Evolutionary conservation across 2,797 vertebrate genomes (phyloP).

Genomic region (Triplophysa bombifrons): DNA sequence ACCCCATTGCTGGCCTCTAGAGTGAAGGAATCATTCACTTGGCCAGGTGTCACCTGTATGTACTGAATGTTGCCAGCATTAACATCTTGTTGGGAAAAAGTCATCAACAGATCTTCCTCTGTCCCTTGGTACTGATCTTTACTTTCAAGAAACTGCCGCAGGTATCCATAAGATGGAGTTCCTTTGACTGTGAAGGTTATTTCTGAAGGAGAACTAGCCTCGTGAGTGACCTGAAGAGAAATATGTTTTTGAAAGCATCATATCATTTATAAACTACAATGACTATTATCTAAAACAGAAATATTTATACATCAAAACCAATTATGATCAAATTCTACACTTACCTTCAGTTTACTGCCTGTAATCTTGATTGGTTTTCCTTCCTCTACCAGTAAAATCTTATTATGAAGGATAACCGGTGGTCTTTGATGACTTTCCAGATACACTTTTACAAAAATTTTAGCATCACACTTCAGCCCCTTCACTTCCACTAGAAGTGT

Average conservation of each 20-base stretch:
- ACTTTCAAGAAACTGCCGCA: slow-evolving; percentile 73
- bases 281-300: not conserved
- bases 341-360: slow-evolving; percentile 81
- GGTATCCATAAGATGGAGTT: slow-evolving; percentile 79
- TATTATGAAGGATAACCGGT: slow-evolving; percentile 74
- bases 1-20: slow-evolving; percentile 83
- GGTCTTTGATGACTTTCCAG: slow-evolving; percentile 83
- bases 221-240: slow-evolving; percentile 81
- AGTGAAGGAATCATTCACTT: slow-evolving; percentile 76
- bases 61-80: slow-evolving; percentile 84
- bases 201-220: slow-evolving; percentile 84
- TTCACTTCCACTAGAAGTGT: slow-evolving; percentile 79
- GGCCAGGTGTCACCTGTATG: slow-evolving; percentile 76
- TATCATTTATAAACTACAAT: not conserved
- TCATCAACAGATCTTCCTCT: slow-evolving; percentile 72
- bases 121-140: slow-evolving; percentile 72
- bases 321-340: too few relatives aligned
- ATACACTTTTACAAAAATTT: slow-evolving; percentile 78
- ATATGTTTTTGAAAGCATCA: not conserved
- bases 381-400: slow-evolving; percentile 85
- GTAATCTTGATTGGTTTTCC: slow-evolving; percentile 86
- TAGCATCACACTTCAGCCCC: slow-evolving; percentile 65
- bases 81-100: slow-evolving; percentile 85
- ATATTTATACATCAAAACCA: too few relatives aligned
- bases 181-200: slow-evolving; percentile 79